These are phyloP conservation scores for Choloepus didactylus DNA, from an alignment of 2,797 vertebrate species.

Conservation along the genomic window DNA sequence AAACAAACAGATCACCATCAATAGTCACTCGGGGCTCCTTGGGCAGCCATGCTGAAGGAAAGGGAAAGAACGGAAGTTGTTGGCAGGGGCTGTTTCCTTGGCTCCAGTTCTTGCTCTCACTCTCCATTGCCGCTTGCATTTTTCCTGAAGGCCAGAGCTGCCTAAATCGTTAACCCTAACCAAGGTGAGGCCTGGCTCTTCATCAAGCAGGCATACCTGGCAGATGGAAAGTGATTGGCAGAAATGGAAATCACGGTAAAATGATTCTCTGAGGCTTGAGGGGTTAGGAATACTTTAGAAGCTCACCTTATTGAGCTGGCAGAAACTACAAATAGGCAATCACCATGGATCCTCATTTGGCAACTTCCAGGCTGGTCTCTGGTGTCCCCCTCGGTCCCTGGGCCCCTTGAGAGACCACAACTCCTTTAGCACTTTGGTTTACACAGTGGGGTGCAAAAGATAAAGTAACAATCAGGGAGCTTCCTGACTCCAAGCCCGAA, in stretches of 20 bases:
- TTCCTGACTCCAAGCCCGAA: neutral
- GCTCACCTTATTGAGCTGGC: neutral
- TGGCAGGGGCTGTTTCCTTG: conserved; percentile 77
- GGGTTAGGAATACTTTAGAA: conserved; percentile 19
- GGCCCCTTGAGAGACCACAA: neutral
- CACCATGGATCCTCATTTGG: neutral
- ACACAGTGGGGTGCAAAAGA: neutral
- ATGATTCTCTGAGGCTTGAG: neutral
- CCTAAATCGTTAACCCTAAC: conserved; percentile 19
- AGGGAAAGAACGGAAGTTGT: conserved; percentile 72
- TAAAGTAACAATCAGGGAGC: neutral
- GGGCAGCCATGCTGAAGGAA: conserved; percentile 62
- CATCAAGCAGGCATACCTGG: neutral
- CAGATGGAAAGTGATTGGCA: neutral
- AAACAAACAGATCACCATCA: conserved; percentile 80
- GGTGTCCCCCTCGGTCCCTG: neutral
- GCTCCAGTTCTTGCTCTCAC: conserved; percentile 67
- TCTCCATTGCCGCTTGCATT: conserved; percentile 58
- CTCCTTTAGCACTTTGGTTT: neutral
- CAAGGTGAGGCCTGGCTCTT: neutral
- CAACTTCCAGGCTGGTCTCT: conserved; percentile 18
- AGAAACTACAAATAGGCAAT: neutral
- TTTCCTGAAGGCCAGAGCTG: conserved; percentile 57
- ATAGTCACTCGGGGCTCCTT: conserved; percentile 66
- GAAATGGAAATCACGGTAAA: neutral